These are phyloP conservation scores for Norana najaformis DNA, from an alignment of 2,888 invertebrate genomes.

Conservation along the genomic window DNA sequence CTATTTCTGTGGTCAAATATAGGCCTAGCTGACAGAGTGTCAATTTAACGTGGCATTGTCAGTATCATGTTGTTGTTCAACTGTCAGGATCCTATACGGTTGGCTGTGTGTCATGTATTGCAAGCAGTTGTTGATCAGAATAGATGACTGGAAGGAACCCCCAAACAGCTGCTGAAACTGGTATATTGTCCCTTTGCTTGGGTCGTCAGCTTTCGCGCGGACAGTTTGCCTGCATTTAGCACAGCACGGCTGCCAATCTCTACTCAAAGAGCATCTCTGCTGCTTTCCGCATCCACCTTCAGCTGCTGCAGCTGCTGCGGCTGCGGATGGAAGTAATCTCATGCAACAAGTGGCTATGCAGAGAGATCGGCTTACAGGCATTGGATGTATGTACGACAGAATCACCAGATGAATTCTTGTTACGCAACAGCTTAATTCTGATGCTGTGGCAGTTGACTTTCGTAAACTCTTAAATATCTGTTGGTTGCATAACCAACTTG, in stretches of 20 bases:
- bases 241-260: neutral
- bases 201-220: neutral
- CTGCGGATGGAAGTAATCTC: neutral
- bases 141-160: neutral
- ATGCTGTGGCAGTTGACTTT: neutral
- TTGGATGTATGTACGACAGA: neutral
- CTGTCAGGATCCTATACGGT: neutral
- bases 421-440: neutral
- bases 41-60: neutral
- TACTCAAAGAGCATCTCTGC: neutral
- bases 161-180: slow-evolving; percentile 6
- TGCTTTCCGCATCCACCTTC: neutral
- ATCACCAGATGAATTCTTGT: neutral
- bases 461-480: neutral
- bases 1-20: too few species aligned
- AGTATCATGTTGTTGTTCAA: neutral
- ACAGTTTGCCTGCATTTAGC: neutral
- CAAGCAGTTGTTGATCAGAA: neutral
- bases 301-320: neutral
- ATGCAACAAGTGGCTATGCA: neutral
- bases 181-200: neutral
- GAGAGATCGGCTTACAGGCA: neutral
- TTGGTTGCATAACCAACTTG: neutral
- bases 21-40: too few species aligned
- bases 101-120: neutral